Percentiles rank a stretch among this genome's conserved stretches.
phyloP scores from a whole-genome alignment of 2,888 invertebrate species.

The Parnassius smintheus region DNA sequence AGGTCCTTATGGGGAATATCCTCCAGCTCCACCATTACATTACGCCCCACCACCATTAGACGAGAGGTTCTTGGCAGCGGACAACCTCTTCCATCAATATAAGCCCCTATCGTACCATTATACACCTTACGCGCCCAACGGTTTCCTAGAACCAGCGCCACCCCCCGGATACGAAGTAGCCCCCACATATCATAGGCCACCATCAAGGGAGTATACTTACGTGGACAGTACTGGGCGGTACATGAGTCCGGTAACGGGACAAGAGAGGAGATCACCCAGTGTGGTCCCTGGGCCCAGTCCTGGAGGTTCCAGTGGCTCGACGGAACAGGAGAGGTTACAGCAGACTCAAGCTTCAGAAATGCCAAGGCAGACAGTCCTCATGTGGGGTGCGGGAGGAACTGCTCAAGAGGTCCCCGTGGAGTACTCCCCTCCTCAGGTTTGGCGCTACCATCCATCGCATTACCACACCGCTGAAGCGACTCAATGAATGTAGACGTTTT shows the following conservation, averaged over 20 bases:
- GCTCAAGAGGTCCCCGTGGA: slow-evolving; percentile 72
- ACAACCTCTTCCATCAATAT: slow-evolving; percentile 95
- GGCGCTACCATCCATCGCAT: slow-evolving; percentile 75
- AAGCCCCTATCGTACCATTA: slow-evolving; percentile 92
- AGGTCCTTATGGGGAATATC: slow-evolving; percentile 88
- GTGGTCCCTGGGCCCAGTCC: slow-evolving; percentile 76
- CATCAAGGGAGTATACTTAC: slow-evolving; percentile 80
- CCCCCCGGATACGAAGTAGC: slow-evolving; percentile 81
- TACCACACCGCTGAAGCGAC: slow-evolving; percentile 79
- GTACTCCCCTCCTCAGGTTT: slow-evolving; percentile 77
- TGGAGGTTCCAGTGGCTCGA: slow-evolving; percentile 68
- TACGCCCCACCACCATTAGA: slow-evolving; percentile 84
- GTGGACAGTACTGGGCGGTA: slow-evolving; percentile 80
- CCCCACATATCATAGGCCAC: slow-evolving; percentile 84
- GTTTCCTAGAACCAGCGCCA: slow-evolving; percentile 89
- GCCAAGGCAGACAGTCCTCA: slow-evolving; percentile 93
- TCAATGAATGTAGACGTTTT: slow-evolving; percentile 55
- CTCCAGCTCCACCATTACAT: slow-evolving; percentile 85
- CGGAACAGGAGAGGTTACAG: slow-evolving; percentile 67
- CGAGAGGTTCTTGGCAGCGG: slow-evolving; percentile 88
- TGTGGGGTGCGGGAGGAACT: slow-evolving; percentile 89
- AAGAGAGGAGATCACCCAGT: slow-evolving; percentile 83
- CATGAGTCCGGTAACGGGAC: slow-evolving; percentile 83
- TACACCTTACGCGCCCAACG: slow-evolving; percentile 88
- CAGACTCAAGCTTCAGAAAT: slow-evolving; percentile 76